Conservation (phyloP, 2,113 vertebrate species). For the Corythornis vintsioides region DNA sequence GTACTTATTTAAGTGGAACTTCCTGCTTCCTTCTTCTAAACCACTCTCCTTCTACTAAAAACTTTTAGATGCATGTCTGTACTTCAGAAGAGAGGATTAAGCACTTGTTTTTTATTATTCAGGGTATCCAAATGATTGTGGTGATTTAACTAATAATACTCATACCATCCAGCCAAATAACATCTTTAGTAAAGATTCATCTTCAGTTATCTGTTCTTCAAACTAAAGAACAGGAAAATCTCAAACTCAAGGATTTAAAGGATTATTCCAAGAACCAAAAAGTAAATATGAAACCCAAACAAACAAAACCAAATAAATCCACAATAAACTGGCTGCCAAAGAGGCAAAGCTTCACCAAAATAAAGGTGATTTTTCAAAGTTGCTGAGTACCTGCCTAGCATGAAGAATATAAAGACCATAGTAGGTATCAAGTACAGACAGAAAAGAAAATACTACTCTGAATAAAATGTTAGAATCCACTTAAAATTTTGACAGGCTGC, state of each 20-base stretch:
- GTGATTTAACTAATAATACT: not conserved
- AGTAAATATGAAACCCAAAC: not conserved
- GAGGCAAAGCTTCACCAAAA: not conserved
- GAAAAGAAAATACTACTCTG: not conserved
- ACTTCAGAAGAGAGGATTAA: not conserved
- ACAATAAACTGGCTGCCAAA: not conserved
- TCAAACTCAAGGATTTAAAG: not conserved
- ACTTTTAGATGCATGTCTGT: not conserved
- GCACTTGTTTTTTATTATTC: not conserved
- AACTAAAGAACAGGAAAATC: not conserved
- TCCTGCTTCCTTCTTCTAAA: not conserved
- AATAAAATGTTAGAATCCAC: not conserved
- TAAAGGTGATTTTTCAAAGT: not conserved
- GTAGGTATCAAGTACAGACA: not conserved
- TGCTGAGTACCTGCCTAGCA: not conserved
- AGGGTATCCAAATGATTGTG: not conserved
- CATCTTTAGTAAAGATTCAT: not conserved
- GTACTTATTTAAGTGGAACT: not conserved
- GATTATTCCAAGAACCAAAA: not conserved
- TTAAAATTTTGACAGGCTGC: not conserved
- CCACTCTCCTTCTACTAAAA: not conserved
- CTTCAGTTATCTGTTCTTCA: not conserved
- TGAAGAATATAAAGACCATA: not conserved
- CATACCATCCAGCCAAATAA: not conserved
- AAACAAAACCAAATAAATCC: not conserved